phyloP scores from a whole-genome alignment of 1,140 invertebrate genomes.

The Drosophila saltans region DNA sequence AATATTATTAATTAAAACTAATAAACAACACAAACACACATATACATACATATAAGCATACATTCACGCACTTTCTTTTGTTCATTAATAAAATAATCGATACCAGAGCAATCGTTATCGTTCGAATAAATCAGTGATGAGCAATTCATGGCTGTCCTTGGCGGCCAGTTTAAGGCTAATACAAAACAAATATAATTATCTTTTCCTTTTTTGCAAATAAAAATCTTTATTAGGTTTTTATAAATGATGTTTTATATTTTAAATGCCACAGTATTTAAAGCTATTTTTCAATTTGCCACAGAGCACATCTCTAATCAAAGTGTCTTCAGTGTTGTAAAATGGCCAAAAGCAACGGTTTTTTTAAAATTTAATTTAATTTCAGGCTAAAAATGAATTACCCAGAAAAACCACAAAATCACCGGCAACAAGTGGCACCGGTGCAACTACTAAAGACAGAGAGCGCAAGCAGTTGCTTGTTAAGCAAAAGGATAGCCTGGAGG shows the following conservation, averaged over 20 bases:
- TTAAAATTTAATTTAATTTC: slow-evolving; percentile 17
- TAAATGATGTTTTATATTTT: not conserved
- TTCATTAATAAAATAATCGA: slow-evolving; percentile 1
- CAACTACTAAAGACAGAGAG: slow-evolving; percentile 22
- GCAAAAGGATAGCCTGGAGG: slow-evolving; percentile 56
- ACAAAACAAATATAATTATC: no score
- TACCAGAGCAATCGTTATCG: not conserved
- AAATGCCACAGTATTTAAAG: not conserved
- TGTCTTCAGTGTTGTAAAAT: slow-evolving; percentile 34
- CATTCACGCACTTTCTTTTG: slow-evolving; percentile 4
- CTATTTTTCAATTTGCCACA: not conserved
- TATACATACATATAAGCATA: slow-evolving; percentile 4
- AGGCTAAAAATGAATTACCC: slow-evolving; percentile 51
- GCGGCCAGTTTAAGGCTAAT: no score
- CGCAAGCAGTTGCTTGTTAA: slow-evolving; percentile 40
- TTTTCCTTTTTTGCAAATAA: no score
- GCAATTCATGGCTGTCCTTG: no score
- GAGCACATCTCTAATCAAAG: not conserved
- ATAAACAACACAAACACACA: slow-evolving; percentile 11
- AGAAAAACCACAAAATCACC: slow-evolving; percentile 51
- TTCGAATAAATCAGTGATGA: not conserved
- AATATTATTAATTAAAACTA: slow-evolving; percentile 7
- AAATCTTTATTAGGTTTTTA: no score
- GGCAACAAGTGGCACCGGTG: slow-evolving; percentile 50
- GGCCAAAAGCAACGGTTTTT: not conserved